A percentile compares a stretch with the other conserved stretches of the same genome.
These are phyloP conservation scores for Remorina albescens DNA, from an alignment of 2,797 vertebrate species.

Conservation along the genomic window DNA sequence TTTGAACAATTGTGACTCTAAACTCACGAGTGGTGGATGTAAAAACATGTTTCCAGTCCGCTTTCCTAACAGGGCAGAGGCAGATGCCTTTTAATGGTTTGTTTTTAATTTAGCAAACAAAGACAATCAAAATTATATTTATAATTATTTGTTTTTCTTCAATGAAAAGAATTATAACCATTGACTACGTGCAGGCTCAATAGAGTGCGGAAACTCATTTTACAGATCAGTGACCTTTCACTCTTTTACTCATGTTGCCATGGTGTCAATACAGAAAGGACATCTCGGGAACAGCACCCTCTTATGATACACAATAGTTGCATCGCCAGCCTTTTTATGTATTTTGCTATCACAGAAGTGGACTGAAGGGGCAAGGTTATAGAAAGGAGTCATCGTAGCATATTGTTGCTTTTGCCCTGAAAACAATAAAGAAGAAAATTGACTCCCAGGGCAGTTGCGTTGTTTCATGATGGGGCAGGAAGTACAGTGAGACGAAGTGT, in stretches of 20 bases:
- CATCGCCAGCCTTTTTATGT: constrained; percentile 31
- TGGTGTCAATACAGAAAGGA: constrained; percentile 23
- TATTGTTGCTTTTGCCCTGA: constrained; percentile 74
- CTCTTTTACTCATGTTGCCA: constrained; percentile 43
- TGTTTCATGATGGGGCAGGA: constrained; percentile 57
- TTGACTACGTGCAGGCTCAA: neutral
- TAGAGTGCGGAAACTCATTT: constrained; percentile 37
- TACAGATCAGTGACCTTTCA: constrained; percentile 1
- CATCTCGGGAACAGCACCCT: constrained; percentile 42
- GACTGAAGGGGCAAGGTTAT: constrained; percentile 51
- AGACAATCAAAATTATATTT: neutral
- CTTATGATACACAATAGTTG: constrained; percentile 54
- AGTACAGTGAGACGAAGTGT: constrained; percentile 40
- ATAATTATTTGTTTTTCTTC: neutral
- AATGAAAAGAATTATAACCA: neutral
- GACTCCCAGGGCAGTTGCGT: constrained; percentile 39
- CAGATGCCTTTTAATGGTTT: neutral
- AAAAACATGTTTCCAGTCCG: neutral
- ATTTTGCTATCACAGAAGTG: constrained; percentile 48
- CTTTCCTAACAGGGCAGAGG: neutral
- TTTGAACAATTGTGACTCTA: neutral
- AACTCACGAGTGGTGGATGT: neutral
- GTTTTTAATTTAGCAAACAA: neutral
- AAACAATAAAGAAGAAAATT: constrained; percentile 24
- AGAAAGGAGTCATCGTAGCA: constrained; percentile 29